Evolutionary conservation across 2,888 invertebrate species (phyloP).

Genomic region (Crocallis elinguaria): DNA sequence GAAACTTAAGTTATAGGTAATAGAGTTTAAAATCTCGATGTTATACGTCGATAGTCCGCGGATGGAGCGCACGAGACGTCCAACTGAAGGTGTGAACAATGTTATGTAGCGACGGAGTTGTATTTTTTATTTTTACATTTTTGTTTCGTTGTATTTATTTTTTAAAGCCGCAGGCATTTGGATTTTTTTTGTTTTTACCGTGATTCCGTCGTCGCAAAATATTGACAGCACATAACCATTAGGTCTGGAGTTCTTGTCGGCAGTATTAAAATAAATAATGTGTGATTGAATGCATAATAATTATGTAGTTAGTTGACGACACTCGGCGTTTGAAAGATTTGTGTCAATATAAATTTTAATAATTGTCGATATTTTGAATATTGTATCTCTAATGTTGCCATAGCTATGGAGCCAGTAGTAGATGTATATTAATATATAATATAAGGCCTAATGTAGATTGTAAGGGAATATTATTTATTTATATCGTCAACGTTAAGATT

Average conservation of each 20-base stretch:
- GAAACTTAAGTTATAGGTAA: conserved; percentile 18
- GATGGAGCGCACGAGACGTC: conserved; percentile 44
- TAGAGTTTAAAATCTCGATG: conserved; percentile 32
- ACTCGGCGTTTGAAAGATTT: conserved; percentile 25
- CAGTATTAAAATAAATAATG: conserved; percentile 72
- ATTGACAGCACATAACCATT: conserved; percentile 48
- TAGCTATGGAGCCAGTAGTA: conserved; percentile 59
- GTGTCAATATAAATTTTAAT: conserved; percentile 34
- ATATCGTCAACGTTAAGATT: conserved; percentile 34
- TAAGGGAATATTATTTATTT: conserved; percentile 45
- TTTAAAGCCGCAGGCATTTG: conserved; percentile 2
- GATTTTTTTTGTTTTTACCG: conserved; percentile 6
- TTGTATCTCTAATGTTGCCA: conserved; percentile 58
- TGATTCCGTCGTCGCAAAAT: conserved; percentile 47
- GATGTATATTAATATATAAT: conserved; percentile 44
- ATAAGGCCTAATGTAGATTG: conserved; percentile 38
- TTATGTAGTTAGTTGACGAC: conserved; percentile 40
- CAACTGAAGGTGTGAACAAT: conserved; percentile 46
- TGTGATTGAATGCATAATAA: conserved; percentile 68
- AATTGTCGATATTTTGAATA: conserved; percentile 44
- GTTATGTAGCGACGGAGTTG: conserved; percentile 45
- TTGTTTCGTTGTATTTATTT: conserved; percentile 16
- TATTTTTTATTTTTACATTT: conserved; percentile 18
- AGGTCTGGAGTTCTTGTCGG: conserved; percentile 60
- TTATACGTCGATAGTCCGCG: conserved; percentile 45